phyloP scores from a whole-genome alignment of 2,888 invertebrate species.

The Herminia tarsipennalis region DNA sequence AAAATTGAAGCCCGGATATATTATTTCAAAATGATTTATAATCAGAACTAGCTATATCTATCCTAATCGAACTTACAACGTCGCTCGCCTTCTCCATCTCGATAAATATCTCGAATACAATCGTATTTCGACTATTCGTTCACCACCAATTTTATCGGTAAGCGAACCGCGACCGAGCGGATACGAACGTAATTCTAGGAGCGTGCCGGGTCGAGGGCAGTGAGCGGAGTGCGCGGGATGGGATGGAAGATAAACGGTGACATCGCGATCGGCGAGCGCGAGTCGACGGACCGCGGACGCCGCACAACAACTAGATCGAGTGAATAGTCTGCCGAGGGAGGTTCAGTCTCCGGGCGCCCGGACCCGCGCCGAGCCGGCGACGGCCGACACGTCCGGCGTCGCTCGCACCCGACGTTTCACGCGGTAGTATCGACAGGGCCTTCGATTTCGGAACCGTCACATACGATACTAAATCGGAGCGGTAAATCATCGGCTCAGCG shows the following conservation, averaged over 20 bases:
- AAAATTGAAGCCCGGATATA: constrained; percentile 61
- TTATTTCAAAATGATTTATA: constrained; percentile 51
- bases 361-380: too few species aligned
- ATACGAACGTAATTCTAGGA: constrained; percentile 32
- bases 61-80: constrained; percentile 53
- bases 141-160: constrained; percentile 48
- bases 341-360: too few species aligned
- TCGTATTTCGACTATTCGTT: constrained; percentile 20
- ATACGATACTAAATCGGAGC: background rate
- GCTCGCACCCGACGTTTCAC: too few species aligned
- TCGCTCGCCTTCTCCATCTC: constrained; percentile 31
- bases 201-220: constrained; percentile 57
- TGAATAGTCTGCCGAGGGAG: background rate
- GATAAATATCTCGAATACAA: constrained; percentile 31
- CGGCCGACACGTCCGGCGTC: too few species aligned
- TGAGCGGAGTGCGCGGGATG: constrained; percentile 53
- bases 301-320: too few species aligned
- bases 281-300: background rate
- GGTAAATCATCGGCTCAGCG: background rate
- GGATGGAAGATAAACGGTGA: constrained; percentile 43
- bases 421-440: too few species aligned
- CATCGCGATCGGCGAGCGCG: constrained; percentile 11
- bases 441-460: background rate
- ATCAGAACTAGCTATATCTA: constrained; percentile 62
- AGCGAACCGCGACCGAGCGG: constrained; percentile 36